Evolutionary conservation across 1,140 invertebrate genomes (phyloP).

Genomic region (Pseudomyrmex pallidus): DNA sequence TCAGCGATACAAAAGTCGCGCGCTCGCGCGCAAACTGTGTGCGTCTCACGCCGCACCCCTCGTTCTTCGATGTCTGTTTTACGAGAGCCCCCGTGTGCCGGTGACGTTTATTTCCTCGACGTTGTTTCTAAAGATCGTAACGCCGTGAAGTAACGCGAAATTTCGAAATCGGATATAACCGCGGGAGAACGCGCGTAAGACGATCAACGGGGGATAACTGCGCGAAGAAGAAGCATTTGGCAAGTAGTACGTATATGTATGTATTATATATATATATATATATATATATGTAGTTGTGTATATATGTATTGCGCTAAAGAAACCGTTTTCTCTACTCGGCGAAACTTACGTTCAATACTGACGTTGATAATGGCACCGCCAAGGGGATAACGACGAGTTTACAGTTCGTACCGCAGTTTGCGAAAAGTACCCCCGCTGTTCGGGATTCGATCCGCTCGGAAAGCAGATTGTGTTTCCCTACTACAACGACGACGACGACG

Average conservation of each 20-base stretch:
- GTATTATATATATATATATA: too few relatives aligned
- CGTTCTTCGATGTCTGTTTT: slow-evolving; percentile 41
- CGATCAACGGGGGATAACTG: slow-evolving; percentile 11
- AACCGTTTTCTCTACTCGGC: slow-evolving; percentile 18
- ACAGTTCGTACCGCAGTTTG: slow-evolving; percentile 22
- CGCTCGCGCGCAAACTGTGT: not conserved
- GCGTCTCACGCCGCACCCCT: slow-evolving; percentile 4
- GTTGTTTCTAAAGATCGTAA: slow-evolving; percentile 32
- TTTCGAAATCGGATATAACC: slow-evolving; percentile 39
- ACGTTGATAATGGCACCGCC: slow-evolving; percentile 5
- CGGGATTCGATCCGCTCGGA: slow-evolving; percentile 38
- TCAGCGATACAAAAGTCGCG: slow-evolving; percentile 17
- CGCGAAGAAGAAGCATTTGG: not conserved
- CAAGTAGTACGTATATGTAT: not conserved
- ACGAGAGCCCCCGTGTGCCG: slow-evolving; percentile 17
- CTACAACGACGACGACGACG: too few relatives aligned
- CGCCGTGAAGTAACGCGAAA: slow-evolving; percentile 44
- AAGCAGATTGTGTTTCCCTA: slow-evolving; percentile 22
- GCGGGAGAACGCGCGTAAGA: slow-evolving; percentile 28
- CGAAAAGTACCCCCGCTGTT: not conserved
- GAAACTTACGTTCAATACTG: slow-evolving; percentile 45
- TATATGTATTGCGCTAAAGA: not conserved
- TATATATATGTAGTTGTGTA: too few relatives aligned
- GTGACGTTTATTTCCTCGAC: slow-evolving; percentile 38
- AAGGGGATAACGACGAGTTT: slow-evolving; percentile 54